Evolutionary conservation across 2,113 vertebrate genomes (phyloP).

Genomic region (Pachycephala philippinensis): DNA sequence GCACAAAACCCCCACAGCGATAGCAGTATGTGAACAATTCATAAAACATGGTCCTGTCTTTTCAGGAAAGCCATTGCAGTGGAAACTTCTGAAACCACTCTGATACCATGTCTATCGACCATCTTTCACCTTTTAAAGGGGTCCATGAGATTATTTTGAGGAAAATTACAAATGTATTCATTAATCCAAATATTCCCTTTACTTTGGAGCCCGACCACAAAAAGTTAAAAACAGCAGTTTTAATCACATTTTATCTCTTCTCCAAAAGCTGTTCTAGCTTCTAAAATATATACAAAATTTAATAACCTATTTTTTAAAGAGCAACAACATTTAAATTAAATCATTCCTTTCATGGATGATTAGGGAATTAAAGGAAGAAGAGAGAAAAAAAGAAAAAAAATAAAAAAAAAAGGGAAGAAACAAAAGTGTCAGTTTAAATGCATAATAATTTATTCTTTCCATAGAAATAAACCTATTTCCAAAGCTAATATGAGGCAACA

Average conservation of each 20-base stretch:
- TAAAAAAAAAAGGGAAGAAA: fast-evolving
- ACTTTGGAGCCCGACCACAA: neutral
- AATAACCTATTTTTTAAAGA: neutral
- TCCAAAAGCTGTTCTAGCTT: neutral
- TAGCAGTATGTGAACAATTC: neutral
- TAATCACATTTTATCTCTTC: neutral
- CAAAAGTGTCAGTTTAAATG: neutral
- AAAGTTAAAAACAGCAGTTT: neutral
- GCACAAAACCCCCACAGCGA: neutral
- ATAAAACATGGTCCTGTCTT: neutral
- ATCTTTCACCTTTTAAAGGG: neutral
- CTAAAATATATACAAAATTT: neutral
- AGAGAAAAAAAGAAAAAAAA: neutral
- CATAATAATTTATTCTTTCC: neutral
- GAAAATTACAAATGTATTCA: neutral
- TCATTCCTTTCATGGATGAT: fast-evolving
- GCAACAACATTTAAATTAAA: neutral
- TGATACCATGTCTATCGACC: fast-evolving
- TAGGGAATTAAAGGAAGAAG: neutral
- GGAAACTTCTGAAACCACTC: neutral
- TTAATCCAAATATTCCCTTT: neutral
- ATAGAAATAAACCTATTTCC: neutral
- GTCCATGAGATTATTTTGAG: neutral
- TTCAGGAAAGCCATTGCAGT: neutral
- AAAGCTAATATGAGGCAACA: neutral